Conservation (phyloP, 2,797 vertebrate species). For the Ciconia nigra region DNA sequence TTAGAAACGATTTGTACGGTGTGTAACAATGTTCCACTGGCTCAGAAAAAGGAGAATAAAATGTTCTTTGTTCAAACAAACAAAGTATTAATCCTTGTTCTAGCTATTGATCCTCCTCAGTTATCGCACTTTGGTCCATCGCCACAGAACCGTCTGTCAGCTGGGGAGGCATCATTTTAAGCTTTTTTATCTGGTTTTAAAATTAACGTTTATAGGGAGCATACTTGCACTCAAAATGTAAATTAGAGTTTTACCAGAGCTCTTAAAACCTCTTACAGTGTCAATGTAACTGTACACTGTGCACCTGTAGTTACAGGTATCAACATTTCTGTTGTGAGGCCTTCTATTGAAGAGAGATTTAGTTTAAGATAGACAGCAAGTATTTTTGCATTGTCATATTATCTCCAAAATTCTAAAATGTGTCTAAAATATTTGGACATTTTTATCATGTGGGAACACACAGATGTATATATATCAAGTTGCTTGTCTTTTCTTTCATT, state of each 20-base stretch:
- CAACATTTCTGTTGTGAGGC: conserved; percentile 10
- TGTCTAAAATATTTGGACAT: conserved; percentile 22
- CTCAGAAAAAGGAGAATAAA: conserved; percentile 23
- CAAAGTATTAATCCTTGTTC: conserved; percentile 4
- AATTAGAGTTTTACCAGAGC: conserved; percentile 36
- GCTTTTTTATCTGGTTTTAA: conserved; percentile 29
- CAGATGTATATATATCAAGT: not conserved
- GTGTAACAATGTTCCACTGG: not conserved
- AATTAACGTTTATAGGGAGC: conserved; percentile 18
- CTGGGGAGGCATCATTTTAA: not conserved
- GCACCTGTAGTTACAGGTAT: conserved; percentile 4
- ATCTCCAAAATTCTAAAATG: conserved; percentile 16
- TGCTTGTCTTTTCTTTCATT: not conserved
- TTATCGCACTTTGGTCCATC: not conserved
- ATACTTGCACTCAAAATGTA: conserved; percentile 51
- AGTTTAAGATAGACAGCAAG: not conserved
- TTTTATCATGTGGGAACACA: not conserved
- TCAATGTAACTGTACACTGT: not conserved
- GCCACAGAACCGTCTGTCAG: not conserved
- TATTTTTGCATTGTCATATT: conserved; percentile 52
- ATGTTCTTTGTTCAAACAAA: conserved; percentile 29
- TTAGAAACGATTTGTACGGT: not conserved
- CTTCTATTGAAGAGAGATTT: conserved; percentile 5
- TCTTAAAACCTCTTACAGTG: conserved; percentile 49
- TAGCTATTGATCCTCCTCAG: not conserved